Evolutionary conservation across 2,888 invertebrate species (phyloP).

Genomic region (Heliconius ethilla): DNA sequence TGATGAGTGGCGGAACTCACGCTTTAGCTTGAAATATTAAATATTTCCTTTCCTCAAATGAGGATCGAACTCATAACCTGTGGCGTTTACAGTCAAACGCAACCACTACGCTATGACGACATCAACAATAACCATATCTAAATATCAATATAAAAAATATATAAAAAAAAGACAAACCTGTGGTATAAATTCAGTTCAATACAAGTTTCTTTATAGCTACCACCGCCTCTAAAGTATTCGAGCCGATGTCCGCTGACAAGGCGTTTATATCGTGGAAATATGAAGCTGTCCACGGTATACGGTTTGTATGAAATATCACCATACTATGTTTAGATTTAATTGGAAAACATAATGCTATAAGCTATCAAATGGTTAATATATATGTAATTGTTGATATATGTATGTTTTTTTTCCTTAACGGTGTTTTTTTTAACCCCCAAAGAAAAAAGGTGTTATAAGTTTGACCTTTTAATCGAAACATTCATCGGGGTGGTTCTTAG

Average conservation of each 20-base stretch:
- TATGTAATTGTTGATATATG: too few species aligned
- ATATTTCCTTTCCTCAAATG: not conserved
- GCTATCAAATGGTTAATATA: conserved; percentile 3
- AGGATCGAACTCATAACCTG: not conserved
- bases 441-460: too few species aligned
- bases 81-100: not conserved
- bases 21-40: too few species aligned
- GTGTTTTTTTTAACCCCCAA: not conserved
- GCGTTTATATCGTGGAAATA: conserved; percentile 42
- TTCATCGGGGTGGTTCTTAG: too few species aligned
- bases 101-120: not conserved
- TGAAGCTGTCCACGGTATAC: conserved; percentile 26
- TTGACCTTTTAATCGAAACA: too few species aligned
- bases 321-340: conserved; percentile 33
- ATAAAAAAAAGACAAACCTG: not conserved
- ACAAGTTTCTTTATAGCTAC: conserved; percentile 42
- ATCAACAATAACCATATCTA: not conserved
- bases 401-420: not conserved
- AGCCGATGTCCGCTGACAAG: conserved; percentile 39
- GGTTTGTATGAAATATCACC: conserved; percentile 31
- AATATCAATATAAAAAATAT: not conserved
- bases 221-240: conserved; percentile 40
- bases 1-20: too few species aligned
- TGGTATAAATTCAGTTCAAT: conserved; percentile 34
- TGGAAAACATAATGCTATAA: conserved; percentile 28